Conservation (phyloP, 2,113 vertebrate genomes). For the human (Homo sapiens) region DNA sequence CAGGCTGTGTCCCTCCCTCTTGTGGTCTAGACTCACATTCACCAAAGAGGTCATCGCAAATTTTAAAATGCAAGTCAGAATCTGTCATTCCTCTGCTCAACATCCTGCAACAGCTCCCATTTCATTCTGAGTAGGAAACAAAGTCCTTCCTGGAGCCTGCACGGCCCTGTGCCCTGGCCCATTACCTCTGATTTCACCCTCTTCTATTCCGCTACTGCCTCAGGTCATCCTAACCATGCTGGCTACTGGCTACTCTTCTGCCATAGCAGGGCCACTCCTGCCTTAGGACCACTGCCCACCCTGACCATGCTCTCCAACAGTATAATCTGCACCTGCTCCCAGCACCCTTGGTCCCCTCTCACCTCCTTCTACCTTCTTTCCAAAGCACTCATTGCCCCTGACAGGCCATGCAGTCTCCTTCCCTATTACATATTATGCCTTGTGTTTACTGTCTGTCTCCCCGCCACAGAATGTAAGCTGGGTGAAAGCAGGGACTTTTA, state of each 20-base stretch:
- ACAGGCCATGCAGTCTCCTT: accelerated
- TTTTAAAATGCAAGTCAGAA: too few species aligned
- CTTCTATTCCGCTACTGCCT: background rate
- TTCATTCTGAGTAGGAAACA: background rate
- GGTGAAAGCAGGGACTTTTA: background rate
- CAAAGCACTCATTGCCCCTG: background rate
- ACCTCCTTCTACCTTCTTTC: background rate
- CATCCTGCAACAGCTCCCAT: accelerated
- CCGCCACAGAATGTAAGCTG: accelerated
- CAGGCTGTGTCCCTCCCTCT: background rate
- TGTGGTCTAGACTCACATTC: accelerated
- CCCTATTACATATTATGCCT: accelerated
- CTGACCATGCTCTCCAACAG: too few species aligned
- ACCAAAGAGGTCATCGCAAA: background rate
- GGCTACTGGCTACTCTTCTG: background rate
- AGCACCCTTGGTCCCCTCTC: background rate
- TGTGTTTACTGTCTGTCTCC: too few species aligned
- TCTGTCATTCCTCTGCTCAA: background rate
- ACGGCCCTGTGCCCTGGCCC: background rate
- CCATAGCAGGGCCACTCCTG: background rate
- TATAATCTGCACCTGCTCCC: background rate
- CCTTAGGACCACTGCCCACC: background rate
- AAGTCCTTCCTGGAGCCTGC: accelerated
- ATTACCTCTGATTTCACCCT: background rate
- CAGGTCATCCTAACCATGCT: too few species aligned